Evolutionary conservation across 2,797 vertebrate genomes (phyloP).

Genomic region (Delichon dasypus): DNA sequence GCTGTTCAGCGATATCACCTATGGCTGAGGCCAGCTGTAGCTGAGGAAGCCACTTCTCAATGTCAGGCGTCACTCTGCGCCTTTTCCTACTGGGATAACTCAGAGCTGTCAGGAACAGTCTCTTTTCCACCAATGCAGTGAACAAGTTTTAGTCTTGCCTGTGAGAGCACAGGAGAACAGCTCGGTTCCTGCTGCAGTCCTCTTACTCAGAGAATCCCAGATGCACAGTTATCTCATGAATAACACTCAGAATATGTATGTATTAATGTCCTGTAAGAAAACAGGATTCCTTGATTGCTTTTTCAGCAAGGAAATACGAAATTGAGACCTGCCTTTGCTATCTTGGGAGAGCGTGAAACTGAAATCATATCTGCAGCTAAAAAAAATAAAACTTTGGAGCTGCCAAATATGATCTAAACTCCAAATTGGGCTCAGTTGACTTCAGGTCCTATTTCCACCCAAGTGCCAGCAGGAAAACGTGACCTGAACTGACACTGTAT

Average conservation of each 20-base stretch:
- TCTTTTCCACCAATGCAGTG: neutral
- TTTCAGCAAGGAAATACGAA: constrained; percentile 36
- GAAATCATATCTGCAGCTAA: constrained; percentile 63
- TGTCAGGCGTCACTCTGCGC: neutral
- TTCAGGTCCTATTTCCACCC: constrained; percentile 44
- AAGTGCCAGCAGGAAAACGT: constrained; percentile 1
- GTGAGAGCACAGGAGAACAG: neutral
- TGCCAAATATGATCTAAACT: constrained; percentile 31
- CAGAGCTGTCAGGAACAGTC: neutral
- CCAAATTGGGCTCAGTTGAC: constrained; percentile 19
- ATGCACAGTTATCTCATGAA: neutral
- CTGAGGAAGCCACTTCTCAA: neutral
- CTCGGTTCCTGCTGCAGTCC: neutral
- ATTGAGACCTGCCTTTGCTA: constrained; percentile 32
- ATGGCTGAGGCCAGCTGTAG: neutral
- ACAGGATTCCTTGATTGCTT: neutral
- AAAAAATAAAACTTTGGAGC: constrained; percentile 46
- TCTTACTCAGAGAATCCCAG: constrained; percentile 11
- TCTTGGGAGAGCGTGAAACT: constrained; percentile 37
- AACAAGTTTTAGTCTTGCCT: neutral
- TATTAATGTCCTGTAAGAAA: neutral
- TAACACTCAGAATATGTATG: neutral
- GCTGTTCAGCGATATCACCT: neutral
- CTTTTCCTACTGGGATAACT: neutral
- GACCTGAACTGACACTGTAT: constrained; percentile 21